Evolutionary conservation across 2,797 vertebrate genomes (phyloP).

Genomic region (Geotrypetes seraphini): DNA sequence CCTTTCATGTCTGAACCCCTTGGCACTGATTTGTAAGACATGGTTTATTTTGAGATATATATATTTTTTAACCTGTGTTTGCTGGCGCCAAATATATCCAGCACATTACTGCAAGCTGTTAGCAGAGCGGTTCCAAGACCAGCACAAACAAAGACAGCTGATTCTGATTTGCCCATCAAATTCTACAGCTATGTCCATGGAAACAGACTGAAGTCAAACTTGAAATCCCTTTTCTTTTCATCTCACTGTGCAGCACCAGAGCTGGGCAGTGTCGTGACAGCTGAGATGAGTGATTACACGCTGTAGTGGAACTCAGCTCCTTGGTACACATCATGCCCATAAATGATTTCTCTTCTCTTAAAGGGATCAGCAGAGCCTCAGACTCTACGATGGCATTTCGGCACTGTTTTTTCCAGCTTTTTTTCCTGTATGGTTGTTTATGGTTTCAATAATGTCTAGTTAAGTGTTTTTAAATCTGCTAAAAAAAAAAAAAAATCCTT

Average conservation of each 20-base stretch:
- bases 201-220: slow-evolving; percentile 49
- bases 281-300: slow-evolving; percentile 30
- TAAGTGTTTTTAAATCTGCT: too few relatives aligned
- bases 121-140: slow-evolving; percentile 32
- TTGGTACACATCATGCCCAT: too few relatives aligned
- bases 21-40: slow-evolving; percentile 10
- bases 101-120: slow-evolving; percentile 33
- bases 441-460: too few relatives aligned
- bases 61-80: slow-evolving; percentile 21
- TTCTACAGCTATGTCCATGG: slow-evolving; percentile 58
- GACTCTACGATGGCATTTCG: too few relatives aligned
- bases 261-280: slow-evolving; percentile 27
- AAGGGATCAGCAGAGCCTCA: too few relatives aligned
- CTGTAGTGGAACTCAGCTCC: slow-evolving; percentile 23
- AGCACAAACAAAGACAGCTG: slow-evolving; percentile 46
- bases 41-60: slow-evolving; percentile 33
- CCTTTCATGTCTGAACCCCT: too few relatives aligned
- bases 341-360: too few relatives aligned
- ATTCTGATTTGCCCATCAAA: slow-evolving; percentile 39
- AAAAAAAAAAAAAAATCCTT: too few relatives aligned
- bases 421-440: too few relatives aligned
- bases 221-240: slow-evolving; percentile 32
- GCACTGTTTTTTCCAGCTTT: too few relatives aligned
- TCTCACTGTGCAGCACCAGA: slow-evolving; percentile 13
- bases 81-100: slow-evolving; percentile 31